Percentiles rank a stretch among this genome's conserved stretches.
Conservation (phyloP, 2,888 invertebrate species). For the Plemyria rubiginata region DNA sequence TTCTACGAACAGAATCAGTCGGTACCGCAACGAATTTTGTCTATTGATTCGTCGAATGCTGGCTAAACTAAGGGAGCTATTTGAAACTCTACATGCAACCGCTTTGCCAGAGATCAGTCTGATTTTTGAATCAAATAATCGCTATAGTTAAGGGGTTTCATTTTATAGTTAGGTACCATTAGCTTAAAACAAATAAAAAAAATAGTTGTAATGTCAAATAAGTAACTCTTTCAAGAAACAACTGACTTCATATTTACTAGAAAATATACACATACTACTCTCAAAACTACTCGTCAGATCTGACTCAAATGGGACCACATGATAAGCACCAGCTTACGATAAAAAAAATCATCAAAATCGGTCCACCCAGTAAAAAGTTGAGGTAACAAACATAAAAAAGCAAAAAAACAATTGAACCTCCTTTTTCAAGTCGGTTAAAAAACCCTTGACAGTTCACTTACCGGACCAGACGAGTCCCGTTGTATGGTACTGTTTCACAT, state of each 20-base stretch:
- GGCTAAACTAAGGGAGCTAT: neutral
- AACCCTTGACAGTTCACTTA: slow-evolving; percentile 63
- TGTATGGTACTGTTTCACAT: slow-evolving; percentile 97
- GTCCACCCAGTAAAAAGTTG: neutral
- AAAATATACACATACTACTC: no score
- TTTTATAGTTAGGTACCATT: neutral
- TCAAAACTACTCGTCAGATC: no score
- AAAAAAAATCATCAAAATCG: no score
- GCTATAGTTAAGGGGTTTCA: neutral
- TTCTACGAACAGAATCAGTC: neutral
- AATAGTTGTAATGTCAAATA: no score
- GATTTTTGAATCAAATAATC: neutral
- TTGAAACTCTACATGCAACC: neutral
- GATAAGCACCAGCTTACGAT: no score
- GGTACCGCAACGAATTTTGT: neutral
- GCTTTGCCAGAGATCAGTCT: neutral
- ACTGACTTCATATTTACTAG: no score
- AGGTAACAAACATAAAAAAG: no score
- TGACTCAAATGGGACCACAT: no score
- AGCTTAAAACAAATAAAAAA: no score
- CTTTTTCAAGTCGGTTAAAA: no score
- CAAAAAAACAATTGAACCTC: no score
- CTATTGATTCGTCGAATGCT: neutral
- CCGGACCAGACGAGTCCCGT: slow-evolving; percentile 98
- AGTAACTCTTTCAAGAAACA: no score